These are phyloP conservation scores for Epinephelus moara DNA, from an alignment of 2,113 vertebrate species.

Conservation along the genomic window DNA sequence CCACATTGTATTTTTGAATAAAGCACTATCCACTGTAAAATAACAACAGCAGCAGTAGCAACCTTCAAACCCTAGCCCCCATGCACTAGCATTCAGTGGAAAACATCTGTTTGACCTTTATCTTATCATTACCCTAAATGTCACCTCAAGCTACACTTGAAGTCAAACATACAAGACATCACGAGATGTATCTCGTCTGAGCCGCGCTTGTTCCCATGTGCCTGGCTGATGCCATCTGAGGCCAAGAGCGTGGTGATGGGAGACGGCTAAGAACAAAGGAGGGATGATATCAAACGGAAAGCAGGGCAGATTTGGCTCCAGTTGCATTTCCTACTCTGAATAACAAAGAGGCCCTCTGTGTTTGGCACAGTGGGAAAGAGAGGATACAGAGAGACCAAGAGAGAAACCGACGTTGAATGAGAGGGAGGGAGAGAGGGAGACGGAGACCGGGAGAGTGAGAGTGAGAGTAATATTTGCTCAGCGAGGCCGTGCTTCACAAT, in stretches of 20 bases:
- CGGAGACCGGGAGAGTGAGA: constrained; percentile 11
- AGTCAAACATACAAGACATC: constrained; percentile 58
- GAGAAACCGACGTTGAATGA: constrained; percentile 27
- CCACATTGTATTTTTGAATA: background rate
- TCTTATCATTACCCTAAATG: constrained; percentile 49
- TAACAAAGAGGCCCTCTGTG: constrained; percentile 79
- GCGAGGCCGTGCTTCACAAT: constrained; percentile 52
- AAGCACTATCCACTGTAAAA: background rate
- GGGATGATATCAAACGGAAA: constrained; percentile 77
- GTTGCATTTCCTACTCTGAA: constrained; percentile 76
- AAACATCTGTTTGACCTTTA: constrained; percentile 65
- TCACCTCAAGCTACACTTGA: constrained; percentile 47
- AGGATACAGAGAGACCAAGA: constrained; percentile 36
- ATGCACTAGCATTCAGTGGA: background rate
- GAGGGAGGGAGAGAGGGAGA: background rate
- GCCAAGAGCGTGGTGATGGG: constrained; percentile 55
- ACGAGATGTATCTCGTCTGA: constrained; percentile 40
- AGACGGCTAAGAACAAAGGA: constrained; percentile 69
- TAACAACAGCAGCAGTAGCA: background rate
- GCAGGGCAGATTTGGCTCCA: constrained; percentile 73
- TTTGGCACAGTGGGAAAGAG: constrained; percentile 67
- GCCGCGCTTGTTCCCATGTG: constrained; percentile 58
- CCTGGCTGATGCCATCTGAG: constrained; percentile 46
- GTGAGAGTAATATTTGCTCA: constrained; percentile 64
- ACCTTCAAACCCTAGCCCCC: constrained; percentile 8